Evolutionary conservation across 2,113 vertebrate species (phyloP).

Genomic region (Gobio gobio): DNA sequence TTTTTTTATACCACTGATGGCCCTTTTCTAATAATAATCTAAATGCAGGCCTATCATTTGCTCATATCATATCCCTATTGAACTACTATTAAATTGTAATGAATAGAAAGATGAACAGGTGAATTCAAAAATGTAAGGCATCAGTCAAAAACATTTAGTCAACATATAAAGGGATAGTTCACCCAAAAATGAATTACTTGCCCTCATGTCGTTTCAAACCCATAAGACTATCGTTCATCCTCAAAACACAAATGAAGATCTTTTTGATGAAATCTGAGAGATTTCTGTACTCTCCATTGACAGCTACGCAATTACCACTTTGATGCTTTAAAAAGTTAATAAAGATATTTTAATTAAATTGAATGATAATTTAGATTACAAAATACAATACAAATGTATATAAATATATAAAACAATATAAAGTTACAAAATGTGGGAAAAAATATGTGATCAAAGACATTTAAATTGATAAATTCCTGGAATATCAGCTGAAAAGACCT

Average conservation of each 20-base stretch:
- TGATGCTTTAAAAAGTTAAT: too few species aligned
- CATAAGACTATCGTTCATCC: too few species aligned
- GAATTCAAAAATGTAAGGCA: background rate
- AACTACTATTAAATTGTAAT: background rate
- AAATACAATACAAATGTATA: background rate
- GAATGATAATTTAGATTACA: background rate
- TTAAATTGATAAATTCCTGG: background rate
- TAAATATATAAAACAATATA: background rate
- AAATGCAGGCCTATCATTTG: background rate
- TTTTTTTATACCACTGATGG: conserved; percentile 10
- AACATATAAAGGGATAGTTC: too few species aligned
- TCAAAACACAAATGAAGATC: too few species aligned
- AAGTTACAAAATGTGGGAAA: background rate
- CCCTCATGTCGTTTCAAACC: too few species aligned
- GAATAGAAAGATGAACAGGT: background rate
- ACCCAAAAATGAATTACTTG: too few species aligned
- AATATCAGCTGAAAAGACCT: background rate
- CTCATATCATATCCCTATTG: background rate
- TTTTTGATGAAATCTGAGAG: too few species aligned
- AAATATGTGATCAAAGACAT: background rate
- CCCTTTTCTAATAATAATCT: background rate
- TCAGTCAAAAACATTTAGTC: background rate
- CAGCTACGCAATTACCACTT: too few species aligned
- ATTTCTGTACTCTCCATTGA: too few species aligned
- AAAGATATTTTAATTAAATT: background rate